A percentile compares a stretch with the other conserved stretches of the same genome.
Evolutionary conservation across 2,797 vertebrate species (phyloP).

Genomic region (Falco concolor): DNA sequence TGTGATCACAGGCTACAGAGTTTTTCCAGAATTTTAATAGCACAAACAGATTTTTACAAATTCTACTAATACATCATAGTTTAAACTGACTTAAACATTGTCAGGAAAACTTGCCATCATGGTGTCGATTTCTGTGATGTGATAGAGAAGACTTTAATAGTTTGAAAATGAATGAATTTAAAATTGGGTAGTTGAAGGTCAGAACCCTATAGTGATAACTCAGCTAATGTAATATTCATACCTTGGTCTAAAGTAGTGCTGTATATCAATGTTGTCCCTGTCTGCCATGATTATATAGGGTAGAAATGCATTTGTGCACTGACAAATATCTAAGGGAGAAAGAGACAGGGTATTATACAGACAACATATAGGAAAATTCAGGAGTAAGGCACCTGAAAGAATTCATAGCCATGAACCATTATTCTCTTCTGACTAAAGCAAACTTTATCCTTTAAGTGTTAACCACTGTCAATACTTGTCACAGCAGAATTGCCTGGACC

Average conservation of each 20-base stretch:
- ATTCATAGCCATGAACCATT: slow-evolving; percentile 31
- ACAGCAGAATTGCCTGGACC: neutral
- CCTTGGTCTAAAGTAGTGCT: slow-evolving; percentile 46
- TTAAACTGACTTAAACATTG: slow-evolving; percentile 61
- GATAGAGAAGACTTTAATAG: slow-evolving; percentile 57
- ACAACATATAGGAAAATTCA: neutral
- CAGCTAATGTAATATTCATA: slow-evolving; percentile 78
- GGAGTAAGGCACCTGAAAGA: neutral
- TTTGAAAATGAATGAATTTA: slow-evolving; percentile 69
- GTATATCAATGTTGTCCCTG: slow-evolving; percentile 72
- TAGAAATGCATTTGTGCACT: slow-evolving; percentile 59
- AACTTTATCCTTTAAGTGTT: slow-evolving; percentile 32
- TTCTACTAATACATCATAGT: slow-evolving; percentile 46
- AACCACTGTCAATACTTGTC: slow-evolving; percentile 19
- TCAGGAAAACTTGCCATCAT: slow-evolving; percentile 57
- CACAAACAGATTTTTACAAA: neutral
- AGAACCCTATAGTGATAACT: slow-evolving; percentile 70
- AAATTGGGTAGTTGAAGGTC: slow-evolving; percentile 73
- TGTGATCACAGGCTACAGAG: neutral
- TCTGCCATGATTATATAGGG: slow-evolving; percentile 63
- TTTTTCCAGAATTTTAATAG: neutral
- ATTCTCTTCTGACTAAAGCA: slow-evolving; percentile 51
- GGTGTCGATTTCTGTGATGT: slow-evolving; percentile 52
- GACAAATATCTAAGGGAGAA: slow-evolving; percentile 52
- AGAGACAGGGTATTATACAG: slow-evolving; percentile 33